These are phyloP conservation scores for Henricia sp. DNA, from an alignment of 53 echinoderm and acorn worm species.

Conservation along the genomic window DNA sequence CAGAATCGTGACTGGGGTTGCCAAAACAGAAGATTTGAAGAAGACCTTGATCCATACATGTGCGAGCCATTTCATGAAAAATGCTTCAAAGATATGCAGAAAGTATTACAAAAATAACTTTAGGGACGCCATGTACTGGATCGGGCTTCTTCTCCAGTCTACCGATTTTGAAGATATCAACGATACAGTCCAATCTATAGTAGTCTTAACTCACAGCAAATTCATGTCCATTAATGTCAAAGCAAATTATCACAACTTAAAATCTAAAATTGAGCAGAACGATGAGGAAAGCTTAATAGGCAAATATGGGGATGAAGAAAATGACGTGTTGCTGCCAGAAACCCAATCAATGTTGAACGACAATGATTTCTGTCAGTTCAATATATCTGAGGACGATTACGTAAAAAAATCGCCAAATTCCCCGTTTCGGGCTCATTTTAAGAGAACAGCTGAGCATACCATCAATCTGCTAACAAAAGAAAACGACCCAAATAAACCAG, in stretches of 20 bases:
- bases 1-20: neutral
- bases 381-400: neutral
- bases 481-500: too few species aligned
- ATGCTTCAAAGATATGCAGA: neutral
- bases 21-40: neutral
- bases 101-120: neutral
- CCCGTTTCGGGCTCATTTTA: neutral
- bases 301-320: neutral
- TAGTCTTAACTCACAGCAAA: neutral
- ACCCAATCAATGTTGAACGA: neutral
- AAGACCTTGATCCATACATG: neutral
- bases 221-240: neutral
- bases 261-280: neutral
- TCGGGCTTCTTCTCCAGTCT: neutral
- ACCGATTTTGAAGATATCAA: neutral
- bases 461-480: neutral
- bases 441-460: neutral
- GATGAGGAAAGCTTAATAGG: neutral
- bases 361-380: neutral
- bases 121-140: neutral
- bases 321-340: neutral
- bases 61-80: neutral
- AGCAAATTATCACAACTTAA: neutral
- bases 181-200: neutral
- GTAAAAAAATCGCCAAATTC: neutral